Evolutionary conservation across 2,797 vertebrate species (phyloP), one percentile per base, ranked within the genome.

Genomic region (Anabacerthia variegaticeps): DNA sequence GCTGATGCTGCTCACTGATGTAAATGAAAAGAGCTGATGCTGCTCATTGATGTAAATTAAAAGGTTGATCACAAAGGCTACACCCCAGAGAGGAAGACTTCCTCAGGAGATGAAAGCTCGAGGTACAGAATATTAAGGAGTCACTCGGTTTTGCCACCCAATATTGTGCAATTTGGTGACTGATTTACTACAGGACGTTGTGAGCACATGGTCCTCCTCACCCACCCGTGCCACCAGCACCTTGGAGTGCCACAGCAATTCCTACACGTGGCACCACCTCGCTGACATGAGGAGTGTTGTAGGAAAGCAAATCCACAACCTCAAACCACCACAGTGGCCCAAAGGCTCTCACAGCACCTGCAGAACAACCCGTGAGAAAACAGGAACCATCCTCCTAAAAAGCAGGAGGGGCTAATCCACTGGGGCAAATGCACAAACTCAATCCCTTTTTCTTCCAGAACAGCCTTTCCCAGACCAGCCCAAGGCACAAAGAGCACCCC

Each of bases 121-220:
- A 34, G 52, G 37, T 55, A 39, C 16, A 41, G 61, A 75, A 51
- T 4, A 27, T 10, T 5, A 10, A 32, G 0, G 1, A 32, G 7
- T 20, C n/a, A 5, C 30, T 68, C 16, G 44, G 3, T 19, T 89
- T 75, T 72, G 16, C 26, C 41, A 37, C 32, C 14, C 30, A 14
- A 0, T 22, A 22, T 12, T 6, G 44, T 41, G 15, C 32, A 30
- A 3, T 36, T 52, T 49, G n/a, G 22, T 43, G 13, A 26, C 21
- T 20, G 20, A 24, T 39, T 52, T 63, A 51, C 39, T 43, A 2
- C 6, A 24, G 27, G 27, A 36, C 19, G 20, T 2, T 4, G 0
- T 28, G n/a, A 83, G 76, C 63, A 61, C 10, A 4, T 7, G 23
- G 9, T 74, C 9, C 62, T 8, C 2, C n/a, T 36, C 52, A 43